A percentile compares a stretch with the other conserved stretches of the same genome.
Conservation (phyloP, 2,797 vertebrate species). For the Semotilus atromaculatus region DNA sequence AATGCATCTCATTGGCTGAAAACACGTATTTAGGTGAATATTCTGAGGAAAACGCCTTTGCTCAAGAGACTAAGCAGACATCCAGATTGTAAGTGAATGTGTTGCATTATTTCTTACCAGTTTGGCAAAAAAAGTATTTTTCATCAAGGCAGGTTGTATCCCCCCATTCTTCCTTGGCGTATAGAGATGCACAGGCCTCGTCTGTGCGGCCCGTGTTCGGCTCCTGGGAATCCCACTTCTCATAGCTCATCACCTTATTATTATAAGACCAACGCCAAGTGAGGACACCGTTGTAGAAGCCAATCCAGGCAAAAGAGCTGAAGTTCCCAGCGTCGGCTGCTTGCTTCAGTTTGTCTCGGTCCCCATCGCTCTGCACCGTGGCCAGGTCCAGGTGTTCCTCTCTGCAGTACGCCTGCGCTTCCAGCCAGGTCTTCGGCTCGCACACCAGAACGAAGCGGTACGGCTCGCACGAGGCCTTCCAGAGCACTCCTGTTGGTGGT, state of each 20-base stretch:
- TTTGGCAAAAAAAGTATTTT: not conserved
- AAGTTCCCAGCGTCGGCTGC: not conserved
- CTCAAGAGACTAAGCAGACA: not conserved
- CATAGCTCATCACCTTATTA: not conserved
- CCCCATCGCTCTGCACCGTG: not conserved
- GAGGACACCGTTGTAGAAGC: conserved; percentile 7
- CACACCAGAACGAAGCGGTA: not conserved
- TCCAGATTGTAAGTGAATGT: not conserved
- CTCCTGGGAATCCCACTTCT: accelerated
- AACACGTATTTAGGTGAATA: not conserved
- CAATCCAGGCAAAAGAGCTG: not conserved
- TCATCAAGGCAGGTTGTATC: accelerated
- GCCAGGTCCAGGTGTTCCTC: conserved; percentile 7
- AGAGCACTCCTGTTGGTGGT: not conserved
- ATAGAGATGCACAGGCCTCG: not conserved
- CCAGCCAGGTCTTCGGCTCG: not conserved
- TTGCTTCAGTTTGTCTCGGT: not conserved
- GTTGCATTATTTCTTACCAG: conserved; percentile 3
- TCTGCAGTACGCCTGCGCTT: not conserved
- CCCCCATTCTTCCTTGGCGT: accelerated
- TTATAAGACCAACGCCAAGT: conserved; percentile 25
- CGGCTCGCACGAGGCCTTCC: not conserved
- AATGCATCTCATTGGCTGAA: not conserved
- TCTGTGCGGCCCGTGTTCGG: accelerated
- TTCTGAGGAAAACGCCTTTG: not conserved